These are phyloP conservation scores for Craniophora ligustri DNA, from an alignment of 2,888 invertebrate species.

Conservation along the genomic window DNA sequence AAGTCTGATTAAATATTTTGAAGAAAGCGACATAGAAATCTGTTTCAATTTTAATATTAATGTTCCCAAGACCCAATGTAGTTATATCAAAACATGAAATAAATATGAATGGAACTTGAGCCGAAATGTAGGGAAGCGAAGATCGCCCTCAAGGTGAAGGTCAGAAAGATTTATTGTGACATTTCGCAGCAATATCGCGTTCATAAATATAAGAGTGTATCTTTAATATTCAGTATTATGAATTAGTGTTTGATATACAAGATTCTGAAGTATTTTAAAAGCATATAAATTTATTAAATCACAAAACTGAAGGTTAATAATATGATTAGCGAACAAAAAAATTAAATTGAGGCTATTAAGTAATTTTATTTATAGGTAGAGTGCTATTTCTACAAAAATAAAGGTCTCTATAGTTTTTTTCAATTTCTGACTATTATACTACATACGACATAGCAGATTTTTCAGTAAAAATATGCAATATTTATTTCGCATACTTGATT, in stretches of 20 bases:
- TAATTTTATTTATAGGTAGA: too few species aligned
- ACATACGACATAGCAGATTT: constrained; percentile 10
- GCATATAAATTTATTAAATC: not conserved
- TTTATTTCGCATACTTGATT: constrained; percentile 17
- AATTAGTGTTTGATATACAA: constrained; percentile 30
- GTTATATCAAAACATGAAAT: constrained; percentile 34
- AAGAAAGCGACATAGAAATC: constrained; percentile 12
- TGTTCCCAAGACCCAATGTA: constrained; percentile 53
- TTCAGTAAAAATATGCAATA: not conserved
- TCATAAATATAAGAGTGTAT: constrained; percentile 41
- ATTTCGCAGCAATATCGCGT: constrained; percentile 36
- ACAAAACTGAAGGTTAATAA: too few species aligned
- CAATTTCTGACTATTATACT: constrained; percentile 13
- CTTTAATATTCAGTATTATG: constrained; percentile 34
- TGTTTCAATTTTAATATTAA: constrained; percentile 43
- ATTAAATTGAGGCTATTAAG: too few species aligned
- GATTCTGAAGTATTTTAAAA: not conserved
- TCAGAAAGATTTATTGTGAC: constrained; percentile 34
- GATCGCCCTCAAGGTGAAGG: constrained; percentile 29
- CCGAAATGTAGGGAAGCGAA: constrained; percentile 3
- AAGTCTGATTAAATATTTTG: constrained; percentile 17
- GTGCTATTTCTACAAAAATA: too few species aligned
- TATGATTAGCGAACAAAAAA: too few species aligned
- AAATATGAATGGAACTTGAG: constrained; percentile 38
- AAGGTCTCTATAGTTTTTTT: constrained; percentile 2